Conservation (phyloP, 2,888 invertebrate species). For the Acronicta leporina region DNA sequence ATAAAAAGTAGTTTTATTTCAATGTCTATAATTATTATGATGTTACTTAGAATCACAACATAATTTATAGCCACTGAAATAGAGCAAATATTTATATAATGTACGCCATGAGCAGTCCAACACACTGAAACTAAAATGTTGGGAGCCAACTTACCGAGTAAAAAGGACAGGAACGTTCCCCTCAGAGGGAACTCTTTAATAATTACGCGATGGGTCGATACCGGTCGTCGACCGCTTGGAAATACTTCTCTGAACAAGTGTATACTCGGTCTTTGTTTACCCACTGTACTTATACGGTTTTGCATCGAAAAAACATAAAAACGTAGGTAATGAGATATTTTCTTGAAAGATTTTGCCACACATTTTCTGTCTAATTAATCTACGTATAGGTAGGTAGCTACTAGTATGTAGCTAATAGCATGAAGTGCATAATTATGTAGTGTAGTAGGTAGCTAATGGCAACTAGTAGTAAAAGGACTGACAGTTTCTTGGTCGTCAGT, state of each 20-base stretch:
- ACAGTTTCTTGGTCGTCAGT: too few species aligned
- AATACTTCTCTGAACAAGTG: slow-evolving; percentile 55
- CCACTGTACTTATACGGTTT: slow-evolving; percentile 14
- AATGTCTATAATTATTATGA: too few species aligned
- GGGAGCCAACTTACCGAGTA: slow-evolving; percentile 15
- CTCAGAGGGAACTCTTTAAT: slow-evolving; percentile 60
- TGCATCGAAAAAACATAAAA: slow-evolving; percentile 34
- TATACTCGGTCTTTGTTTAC: slow-evolving; percentile 42
- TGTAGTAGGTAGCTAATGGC: too few species aligned
- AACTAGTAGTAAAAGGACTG: too few species aligned
- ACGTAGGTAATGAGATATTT: slow-evolving; percentile 28
- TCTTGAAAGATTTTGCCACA: neutral
- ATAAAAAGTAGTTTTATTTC: too few species aligned
- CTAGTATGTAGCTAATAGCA: too few species aligned
- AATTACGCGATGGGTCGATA: slow-evolving; percentile 68
- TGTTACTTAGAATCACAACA: too few species aligned
- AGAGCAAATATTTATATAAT: too few species aligned
- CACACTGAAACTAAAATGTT: neutral
- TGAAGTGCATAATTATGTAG: too few species aligned
- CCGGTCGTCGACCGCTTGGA: slow-evolving; percentile 55
- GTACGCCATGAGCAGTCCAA: neutral
- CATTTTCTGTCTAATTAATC: neutral
- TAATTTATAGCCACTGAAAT: too few species aligned
- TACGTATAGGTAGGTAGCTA: too few species aligned
- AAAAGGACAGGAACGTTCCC: slow-evolving; percentile 19